Percentiles rank a stretch among this genome's conserved stretches.
Conservation (phyloP, 2,113 vertebrate genomes). For the Centropus bengalensis region DNA sequence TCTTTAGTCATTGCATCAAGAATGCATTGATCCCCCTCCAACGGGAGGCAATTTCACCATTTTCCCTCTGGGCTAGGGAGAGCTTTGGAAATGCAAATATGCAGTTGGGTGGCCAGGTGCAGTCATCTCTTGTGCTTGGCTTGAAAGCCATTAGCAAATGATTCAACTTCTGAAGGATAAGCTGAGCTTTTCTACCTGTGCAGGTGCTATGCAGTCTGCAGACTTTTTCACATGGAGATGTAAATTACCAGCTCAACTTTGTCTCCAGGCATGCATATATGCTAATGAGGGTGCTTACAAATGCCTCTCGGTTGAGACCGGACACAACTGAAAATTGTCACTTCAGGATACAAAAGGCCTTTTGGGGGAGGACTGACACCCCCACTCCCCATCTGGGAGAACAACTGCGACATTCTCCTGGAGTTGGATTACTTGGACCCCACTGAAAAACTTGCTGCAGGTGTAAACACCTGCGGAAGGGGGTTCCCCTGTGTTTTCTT, state of each 20-base stretch:
- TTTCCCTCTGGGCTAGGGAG: neutral
- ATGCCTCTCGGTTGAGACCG: neutral
- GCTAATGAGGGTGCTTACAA: neutral
- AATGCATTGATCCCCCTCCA: neutral
- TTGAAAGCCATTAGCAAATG: neutral
- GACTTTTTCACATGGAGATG: neutral
- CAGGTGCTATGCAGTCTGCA: neutral
- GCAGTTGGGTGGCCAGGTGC: neutral
- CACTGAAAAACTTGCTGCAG: neutral
- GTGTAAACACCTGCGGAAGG: neutral
- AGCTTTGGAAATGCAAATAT: slow-evolving; percentile 19
- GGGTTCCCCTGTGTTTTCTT: neutral
- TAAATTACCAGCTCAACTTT: neutral
- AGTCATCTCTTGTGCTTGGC: slow-evolving; percentile 8
- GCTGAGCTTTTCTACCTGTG: neutral
- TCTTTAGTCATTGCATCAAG: neutral
- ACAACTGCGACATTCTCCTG: neutral
- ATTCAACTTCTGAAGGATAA: neutral
- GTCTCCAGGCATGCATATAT: neutral
- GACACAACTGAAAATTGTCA: neutral
- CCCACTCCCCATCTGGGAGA: neutral
- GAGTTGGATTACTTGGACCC: neutral
- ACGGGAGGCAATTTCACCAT: neutral
- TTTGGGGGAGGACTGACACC: too few species aligned
- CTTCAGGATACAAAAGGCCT: slow-evolving; percentile 6